Evolutionary conservation across 2,888 invertebrate genomes (phyloP).

Genomic region (Gandaritis pyraliata): DNA sequence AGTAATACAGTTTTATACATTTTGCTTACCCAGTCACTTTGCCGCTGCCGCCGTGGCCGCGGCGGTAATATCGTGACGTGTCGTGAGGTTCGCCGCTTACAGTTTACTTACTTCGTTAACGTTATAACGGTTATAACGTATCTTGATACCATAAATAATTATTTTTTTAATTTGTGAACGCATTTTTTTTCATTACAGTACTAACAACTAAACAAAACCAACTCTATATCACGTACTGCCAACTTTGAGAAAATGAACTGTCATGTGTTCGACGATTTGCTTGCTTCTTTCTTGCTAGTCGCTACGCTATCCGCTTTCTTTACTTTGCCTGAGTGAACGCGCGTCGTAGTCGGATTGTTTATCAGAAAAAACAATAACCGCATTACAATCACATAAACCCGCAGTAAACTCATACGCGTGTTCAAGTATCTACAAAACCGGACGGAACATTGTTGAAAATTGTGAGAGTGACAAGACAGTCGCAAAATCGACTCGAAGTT

Average conservation of each 20-base stretch:
- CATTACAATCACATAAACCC: conserved; percentile 53
- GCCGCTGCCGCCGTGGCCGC: too few relatives aligned
- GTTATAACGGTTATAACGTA: too few relatives aligned
- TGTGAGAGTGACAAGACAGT: conserved; percentile 81
- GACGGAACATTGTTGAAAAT: conserved; percentile 47
- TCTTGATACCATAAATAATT: too few relatives aligned
- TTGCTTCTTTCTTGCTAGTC: conserved; percentile 70
- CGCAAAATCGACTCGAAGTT: conserved; percentile 66
- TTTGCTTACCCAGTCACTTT: too few relatives aligned
- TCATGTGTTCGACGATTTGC: conserved; percentile 66
- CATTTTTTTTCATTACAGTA: conserved; percentile 43
- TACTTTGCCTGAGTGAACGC: conserved; percentile 76
- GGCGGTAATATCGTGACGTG: too few relatives aligned
- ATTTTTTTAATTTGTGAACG: conserved; percentile 51
- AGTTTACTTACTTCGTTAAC: too few relatives aligned
- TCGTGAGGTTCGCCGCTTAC: too few relatives aligned
- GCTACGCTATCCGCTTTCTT: conserved; percentile 75
- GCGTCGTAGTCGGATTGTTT: conserved; percentile 75
- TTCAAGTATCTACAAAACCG: conserved; percentile 46
- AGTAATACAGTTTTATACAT: too few relatives aligned
- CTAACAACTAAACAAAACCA: conserved; percentile 49
- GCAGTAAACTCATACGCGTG: conserved; percentile 52
- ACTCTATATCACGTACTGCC: conserved; percentile 48
- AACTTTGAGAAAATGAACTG: conserved; percentile 61
- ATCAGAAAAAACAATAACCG: conserved; percentile 60